phyloP scores from a whole-genome alignment of 2,888 invertebrate genomes.

The Lysandra coridon region DNA sequence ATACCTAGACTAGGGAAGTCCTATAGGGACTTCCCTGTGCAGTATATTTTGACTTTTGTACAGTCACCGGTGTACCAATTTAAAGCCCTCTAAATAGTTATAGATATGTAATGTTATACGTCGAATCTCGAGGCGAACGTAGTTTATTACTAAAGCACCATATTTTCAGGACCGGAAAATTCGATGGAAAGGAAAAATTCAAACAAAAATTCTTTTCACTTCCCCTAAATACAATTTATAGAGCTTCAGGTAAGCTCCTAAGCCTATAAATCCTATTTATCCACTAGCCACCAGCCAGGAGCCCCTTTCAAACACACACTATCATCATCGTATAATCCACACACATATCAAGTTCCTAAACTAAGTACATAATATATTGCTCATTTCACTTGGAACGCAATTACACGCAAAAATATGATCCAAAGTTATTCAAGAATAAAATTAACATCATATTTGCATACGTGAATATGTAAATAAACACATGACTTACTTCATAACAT shows the following conservation, averaged over 20 bases:
- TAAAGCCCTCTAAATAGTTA: no score
- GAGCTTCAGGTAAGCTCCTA: constrained; percentile 15
- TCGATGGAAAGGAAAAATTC: background rate
- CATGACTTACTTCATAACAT: constrained; percentile 81
- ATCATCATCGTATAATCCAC: background rate
- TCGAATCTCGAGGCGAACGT: background rate
- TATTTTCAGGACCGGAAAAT: background rate
- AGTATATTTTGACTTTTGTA: background rate
- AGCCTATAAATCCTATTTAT: constrained; percentile 10
- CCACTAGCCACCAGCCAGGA: background rate
- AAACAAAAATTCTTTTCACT: background rate
- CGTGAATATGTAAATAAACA: constrained; percentile 27
- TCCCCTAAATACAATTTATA: background rate
- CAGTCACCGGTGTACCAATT: background rate
- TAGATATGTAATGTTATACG: no score
- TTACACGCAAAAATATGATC: background rate
- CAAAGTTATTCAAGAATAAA: constrained; percentile 13
- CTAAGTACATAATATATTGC: background rate
- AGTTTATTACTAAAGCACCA: background rate
- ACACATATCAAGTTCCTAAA: background rate
- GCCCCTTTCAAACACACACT: background rate
- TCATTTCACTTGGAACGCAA: background rate
- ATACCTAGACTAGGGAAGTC: no score
- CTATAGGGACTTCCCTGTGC: background rate
- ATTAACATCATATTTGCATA: constrained; percentile 23